A percentile compares a stretch with the other conserved stretches of the same genome.
These are phyloP conservation scores for Caloenas nicobarica DNA, from an alignment of 2,113 vertebrate species.

Conservation along the genomic window DNA sequence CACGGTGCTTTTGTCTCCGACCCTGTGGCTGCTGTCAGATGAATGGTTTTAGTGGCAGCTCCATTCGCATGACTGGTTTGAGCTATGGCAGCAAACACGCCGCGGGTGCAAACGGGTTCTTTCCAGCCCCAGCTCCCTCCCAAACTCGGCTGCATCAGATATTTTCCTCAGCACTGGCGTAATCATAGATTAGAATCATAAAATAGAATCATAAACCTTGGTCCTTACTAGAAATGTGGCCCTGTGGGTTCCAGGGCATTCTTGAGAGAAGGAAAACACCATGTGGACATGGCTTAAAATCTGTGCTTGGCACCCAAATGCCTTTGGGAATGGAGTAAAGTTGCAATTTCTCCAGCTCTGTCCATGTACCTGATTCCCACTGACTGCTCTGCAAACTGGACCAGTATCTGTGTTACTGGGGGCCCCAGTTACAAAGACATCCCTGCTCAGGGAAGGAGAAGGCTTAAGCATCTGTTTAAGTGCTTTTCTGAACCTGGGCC, in stretches of 20 bases:
- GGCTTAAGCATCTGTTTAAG: background rate
- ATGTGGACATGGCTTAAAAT: background rate
- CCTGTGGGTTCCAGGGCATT: background rate
- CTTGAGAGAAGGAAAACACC: background rate
- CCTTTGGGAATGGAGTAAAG: too few species aligned
- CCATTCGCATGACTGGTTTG: conserved; percentile 13
- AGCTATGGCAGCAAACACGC: background rate
- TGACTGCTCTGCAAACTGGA: background rate
- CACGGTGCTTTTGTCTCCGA: conserved; percentile 29
- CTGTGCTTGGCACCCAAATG: background rate
- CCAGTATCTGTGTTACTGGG: rapidly evolving
- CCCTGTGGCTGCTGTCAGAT: conserved; percentile 5
- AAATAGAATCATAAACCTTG: background rate
- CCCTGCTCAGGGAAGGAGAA: background rate
- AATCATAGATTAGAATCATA: too few species aligned
- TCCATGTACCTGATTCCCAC: rapidly evolving
- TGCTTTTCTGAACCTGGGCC: conserved; percentile 1
- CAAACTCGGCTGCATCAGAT: background rate
- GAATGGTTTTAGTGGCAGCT: conserved; percentile 18
- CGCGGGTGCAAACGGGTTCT: background rate
- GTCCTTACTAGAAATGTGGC: background rate
- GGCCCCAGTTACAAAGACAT: background rate
- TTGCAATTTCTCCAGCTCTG: background rate
- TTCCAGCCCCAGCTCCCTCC: conserved; percentile 19
- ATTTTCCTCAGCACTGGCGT: background rate